phyloP scores from a whole-genome alignment of 2,888 invertebrate genomes.

The Mesochorus sp. region DNA sequence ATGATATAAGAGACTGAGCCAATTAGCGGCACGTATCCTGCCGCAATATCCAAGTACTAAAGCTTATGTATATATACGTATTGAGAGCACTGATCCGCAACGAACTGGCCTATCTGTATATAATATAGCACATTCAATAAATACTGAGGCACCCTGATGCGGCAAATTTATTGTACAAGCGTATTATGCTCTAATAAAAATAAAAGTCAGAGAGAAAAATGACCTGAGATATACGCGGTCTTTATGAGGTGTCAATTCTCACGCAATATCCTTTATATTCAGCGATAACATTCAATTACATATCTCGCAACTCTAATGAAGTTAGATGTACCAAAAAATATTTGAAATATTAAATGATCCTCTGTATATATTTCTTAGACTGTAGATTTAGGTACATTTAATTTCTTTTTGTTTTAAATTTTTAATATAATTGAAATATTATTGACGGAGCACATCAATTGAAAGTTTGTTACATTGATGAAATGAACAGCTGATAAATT shows the following conservation, averaged over 20 bases:
- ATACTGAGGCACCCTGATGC: constrained; percentile 15
- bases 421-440: no score
- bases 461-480: no score
- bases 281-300: constrained; percentile 8
- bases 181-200: constrained; percentile 34
- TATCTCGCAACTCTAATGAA: background rate
- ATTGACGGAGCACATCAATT: no score
- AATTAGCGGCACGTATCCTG: constrained; percentile 48
- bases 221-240: constrained; percentile 30
- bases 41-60: background rate
- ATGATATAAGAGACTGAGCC: constrained; percentile 45
- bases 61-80: background rate
- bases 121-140: background rate
- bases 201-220: constrained; percentile 10
- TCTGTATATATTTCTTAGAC: no score
- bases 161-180: constrained; percentile 17
- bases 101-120: constrained; percentile 6
- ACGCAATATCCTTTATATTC: background rate
- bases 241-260: constrained; percentile 27
- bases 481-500: no score
- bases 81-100: constrained; percentile 28
- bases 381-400: no score
- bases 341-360: no score
- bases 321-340: no score
- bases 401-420: no score